Evolutionary conservation across 2,797 vertebrate genomes (phyloP).

Genomic region (Chromis chromis): DNA sequence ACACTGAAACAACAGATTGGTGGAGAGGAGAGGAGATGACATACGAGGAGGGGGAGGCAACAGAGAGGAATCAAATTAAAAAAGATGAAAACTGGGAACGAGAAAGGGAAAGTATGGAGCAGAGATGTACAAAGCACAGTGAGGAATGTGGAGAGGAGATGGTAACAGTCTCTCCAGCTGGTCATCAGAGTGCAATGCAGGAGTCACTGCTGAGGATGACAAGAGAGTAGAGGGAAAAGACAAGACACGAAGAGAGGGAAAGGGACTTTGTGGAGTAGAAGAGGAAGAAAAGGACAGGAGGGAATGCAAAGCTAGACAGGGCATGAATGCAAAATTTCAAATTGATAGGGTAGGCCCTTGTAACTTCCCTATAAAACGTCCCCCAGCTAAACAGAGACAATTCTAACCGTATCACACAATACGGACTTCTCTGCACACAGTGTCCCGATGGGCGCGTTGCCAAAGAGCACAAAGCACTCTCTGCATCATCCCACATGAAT

Average conservation of each 20-base stretch:
- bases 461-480: constrained; percentile 69
- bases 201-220: constrained; percentile 39
- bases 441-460: constrained; percentile 60
- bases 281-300: constrained; percentile 1
- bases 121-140: constrained; percentile 45
- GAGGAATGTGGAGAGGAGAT: constrained; percentile 47
- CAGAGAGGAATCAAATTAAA: constrained; percentile 67
- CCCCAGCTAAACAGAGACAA: constrained; percentile 71
- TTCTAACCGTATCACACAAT: constrained; percentile 53
- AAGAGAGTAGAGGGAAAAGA: neutral
- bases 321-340: constrained; percentile 61
- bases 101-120: constrained; percentile 37
- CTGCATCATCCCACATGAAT: constrained; percentile 74
- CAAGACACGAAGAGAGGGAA: constrained; percentile 1
- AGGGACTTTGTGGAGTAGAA: constrained; percentile 11
- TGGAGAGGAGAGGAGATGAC: constrained; percentile 62
- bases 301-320: constrained; percentile 27
- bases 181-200: constrained; percentile 58
- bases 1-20: constrained; percentile 79
- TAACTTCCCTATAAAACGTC: constrained; percentile 60
- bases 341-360: constrained; percentile 64
- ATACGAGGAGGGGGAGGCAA: constrained; percentile 47
- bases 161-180: constrained; percentile 68
- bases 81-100: constrained; percentile 43
- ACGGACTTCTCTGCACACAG: constrained; percentile 57